These are phyloP conservation scores for Polyommatus icarus DNA, from an alignment of 2,888 invertebrate genomes.

Conservation along the genomic window DNA sequence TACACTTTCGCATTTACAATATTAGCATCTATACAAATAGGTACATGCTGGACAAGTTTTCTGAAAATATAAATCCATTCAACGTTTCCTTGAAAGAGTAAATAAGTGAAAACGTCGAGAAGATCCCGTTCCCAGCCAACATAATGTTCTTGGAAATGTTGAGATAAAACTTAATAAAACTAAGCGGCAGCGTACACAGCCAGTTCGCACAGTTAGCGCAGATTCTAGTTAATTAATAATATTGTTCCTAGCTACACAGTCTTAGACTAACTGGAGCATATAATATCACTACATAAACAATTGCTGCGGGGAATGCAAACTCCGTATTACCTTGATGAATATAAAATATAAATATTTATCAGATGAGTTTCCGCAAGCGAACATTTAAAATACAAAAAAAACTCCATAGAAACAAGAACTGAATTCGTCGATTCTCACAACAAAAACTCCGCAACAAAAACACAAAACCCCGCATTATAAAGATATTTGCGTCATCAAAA, in stretches of 20 bases:
- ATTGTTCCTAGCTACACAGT: slow-evolving; percentile 2
- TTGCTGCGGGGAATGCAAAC: slow-evolving; percentile 13
- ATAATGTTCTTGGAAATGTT: neutral
- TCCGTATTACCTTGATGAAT: neutral
- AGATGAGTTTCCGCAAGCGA: neutral
- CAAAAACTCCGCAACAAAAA: slow-evolving; percentile 3
- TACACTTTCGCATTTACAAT: too few species aligned
- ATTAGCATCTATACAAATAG: too few species aligned
- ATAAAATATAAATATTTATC: neutral
- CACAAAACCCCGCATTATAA: slow-evolving; percentile 9
- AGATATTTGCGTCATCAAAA: slow-evolving; percentile 20
- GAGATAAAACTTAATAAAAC: slow-evolving; percentile 15
- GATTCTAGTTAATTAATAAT: slow-evolving; percentile 24
- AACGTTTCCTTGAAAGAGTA: neutral
- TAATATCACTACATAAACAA: slow-evolving; percentile 21
- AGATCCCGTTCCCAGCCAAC: neutral
- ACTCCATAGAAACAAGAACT: neutral
- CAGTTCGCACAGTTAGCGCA: slow-evolving; percentile 18
- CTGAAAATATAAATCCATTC: neutral
- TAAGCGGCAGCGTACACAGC: slow-evolving; percentile 8
- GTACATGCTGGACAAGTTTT: neutral
- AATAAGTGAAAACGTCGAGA: neutral
- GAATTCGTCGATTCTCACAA: neutral
- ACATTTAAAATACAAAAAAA: neutral
- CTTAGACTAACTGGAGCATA: slow-evolving; percentile 18